These are phyloP conservation scores for Hippocampus mohnikei DNA, from an alignment of 2,113 vertebrate species.

Conservation along the genomic window DNA sequence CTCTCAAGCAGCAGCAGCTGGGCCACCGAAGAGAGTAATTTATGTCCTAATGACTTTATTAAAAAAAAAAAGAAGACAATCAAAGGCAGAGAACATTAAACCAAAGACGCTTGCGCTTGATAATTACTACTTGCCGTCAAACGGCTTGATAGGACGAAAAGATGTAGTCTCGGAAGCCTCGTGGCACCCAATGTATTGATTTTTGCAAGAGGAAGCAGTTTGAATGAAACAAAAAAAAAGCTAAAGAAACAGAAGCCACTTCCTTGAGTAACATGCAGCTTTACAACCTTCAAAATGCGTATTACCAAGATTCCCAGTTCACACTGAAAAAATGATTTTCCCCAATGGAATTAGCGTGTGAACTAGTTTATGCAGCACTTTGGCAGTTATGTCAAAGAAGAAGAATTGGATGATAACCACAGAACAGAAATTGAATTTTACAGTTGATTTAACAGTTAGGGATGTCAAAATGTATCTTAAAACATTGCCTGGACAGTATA, in stretches of 20 bases:
- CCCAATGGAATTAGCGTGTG: too few species aligned
- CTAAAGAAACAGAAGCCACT: not conserved
- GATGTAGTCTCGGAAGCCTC: slow-evolving; percentile 15
- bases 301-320: not conserved
- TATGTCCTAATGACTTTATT: slow-evolving; percentile 61
- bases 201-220: not conserved
- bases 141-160: slow-evolving; percentile 43
- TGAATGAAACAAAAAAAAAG: not conserved
- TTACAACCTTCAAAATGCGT: not conserved
- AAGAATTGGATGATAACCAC: too few species aligned
- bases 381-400: too few species aligned
- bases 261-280: not conserved
- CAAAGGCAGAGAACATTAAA: slow-evolving; percentile 60
- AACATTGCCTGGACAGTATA: not conserved
- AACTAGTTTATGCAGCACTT: too few species aligned
- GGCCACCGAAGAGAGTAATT: slow-evolving; percentile 65
- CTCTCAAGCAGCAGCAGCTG: slow-evolving; percentile 38
- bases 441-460: not conserved
- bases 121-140: slow-evolving; percentile 55
- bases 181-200: slow-evolving; percentile 5
- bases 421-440: too few species aligned
- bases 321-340: not conserved
- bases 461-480: not conserved
- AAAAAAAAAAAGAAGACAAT: slow-evolving; percentile 58
- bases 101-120: slow-evolving; percentile 34